Conservation (phyloP, 2,113 vertebrate species). For the Pitta sordida region DNA sequence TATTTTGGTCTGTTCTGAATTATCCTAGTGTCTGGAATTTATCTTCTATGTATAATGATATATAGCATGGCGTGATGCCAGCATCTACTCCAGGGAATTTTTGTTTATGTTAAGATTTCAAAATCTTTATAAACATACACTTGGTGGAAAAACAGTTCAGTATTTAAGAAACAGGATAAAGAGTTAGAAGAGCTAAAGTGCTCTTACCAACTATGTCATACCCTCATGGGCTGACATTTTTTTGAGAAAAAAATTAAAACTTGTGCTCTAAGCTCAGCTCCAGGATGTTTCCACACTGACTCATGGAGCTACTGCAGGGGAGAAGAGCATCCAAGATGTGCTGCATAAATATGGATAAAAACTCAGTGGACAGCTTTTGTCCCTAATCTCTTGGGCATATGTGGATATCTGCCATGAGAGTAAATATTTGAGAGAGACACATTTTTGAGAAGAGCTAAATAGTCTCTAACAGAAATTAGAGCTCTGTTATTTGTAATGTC, state of each 20-base stretch:
- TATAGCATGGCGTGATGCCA: not conserved
- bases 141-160: not conserved
- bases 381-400: not conserved
- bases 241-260: not conserved
- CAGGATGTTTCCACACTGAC: not conserved
- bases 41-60: not conserved
- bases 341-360: not conserved
- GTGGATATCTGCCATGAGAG: not conserved
- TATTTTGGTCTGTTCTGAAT: not conserved
- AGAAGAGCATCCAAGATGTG: not conserved
- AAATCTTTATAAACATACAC: not conserved
- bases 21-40: not conserved
- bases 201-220: not conserved
- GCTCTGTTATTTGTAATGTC: not conserved
- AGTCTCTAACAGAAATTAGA: not conserved
- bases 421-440: not conserved
- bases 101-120: not conserved
- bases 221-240: not conserved
- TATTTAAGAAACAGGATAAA: not conserved
- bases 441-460: not conserved
- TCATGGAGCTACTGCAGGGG: not conserved
- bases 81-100: not conserved
- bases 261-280: not conserved
- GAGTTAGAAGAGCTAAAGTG: not conserved
- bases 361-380: not conserved